Base-by-base conservation (phyloP, 2,797 vertebrate species). In the Coccyzus lansbergi region DNA sequence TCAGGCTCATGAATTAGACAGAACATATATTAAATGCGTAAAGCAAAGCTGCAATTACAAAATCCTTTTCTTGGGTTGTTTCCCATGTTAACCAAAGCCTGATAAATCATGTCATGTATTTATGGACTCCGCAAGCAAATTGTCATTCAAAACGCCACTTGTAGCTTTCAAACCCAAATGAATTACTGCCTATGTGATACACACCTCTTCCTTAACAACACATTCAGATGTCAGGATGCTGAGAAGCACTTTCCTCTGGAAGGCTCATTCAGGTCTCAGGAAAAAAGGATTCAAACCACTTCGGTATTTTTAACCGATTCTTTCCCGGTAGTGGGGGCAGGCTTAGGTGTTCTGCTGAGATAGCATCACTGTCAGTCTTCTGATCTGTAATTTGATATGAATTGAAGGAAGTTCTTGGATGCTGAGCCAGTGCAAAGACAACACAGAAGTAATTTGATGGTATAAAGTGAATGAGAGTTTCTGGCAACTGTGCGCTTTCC, bases 141-240 rank as follows among this genome's bases (percentile, higher is more conserved):
- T 93, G 93, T 92, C 97, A 95, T 94, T 97, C 93, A 86, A 49
- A 95, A 79, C 7, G 76, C 89, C 93, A 95, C 96, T 98, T 90
- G 64, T 6, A 88, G 93, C 96, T 69, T 96, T 77, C 94, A 86
- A 70, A 75, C 52, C 86, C 65, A 8, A 3, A 94, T 96, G 93
- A 83, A 70, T 96, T 93, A 97, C 77, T 8, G 95, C 1, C 9
- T 5, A 10, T 85, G 90, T 22, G 60, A 31, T 79, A 59, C 93
- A 97, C 97, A 89, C 97, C 97, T 97, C 97, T 97, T 97, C 97
- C 97, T 83, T 4, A 91, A 84, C 95, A 53, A 94, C 96, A 88
- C 95, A 94, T 97, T 96, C 98, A 94, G 51, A 96, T 94, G 97
- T 97, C 98, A 97, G 94, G 44, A 48, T 1, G 24, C 20, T 95